phyloP scores from a whole-genome alignment of 2,888 invertebrate genomes.

The Drosophila dives region DNA sequence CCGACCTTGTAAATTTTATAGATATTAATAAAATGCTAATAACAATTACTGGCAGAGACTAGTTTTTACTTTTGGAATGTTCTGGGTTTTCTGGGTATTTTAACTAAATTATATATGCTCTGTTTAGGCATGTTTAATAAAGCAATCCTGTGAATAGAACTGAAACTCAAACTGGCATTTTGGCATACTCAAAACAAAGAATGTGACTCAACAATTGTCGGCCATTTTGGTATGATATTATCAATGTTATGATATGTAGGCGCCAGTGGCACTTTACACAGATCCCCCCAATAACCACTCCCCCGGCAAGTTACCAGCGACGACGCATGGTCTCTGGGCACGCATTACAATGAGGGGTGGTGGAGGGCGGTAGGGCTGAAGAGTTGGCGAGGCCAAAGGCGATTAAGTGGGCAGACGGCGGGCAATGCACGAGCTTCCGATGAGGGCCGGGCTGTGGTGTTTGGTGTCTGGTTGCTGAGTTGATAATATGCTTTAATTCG shows the following conservation, averaged over 20 bases:
- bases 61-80: not conserved
- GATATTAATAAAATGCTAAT: not conserved
- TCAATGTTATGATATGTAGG: slow-evolving; percentile 67
- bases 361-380: slow-evolving; percentile 4
- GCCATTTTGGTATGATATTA: slow-evolving; percentile 74
- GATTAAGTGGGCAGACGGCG: slow-evolving; percentile 64
- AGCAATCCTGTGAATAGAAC: not conserved
- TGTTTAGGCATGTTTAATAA: not conserved
- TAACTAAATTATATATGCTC: not conserved
- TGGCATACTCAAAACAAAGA: slow-evolving; percentile 23
- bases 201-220: slow-evolving; percentile 42
- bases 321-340: slow-evolving; percentile 28
- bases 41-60: not conserved
- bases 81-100: not conserved
- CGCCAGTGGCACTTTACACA: slow-evolving; percentile 75
- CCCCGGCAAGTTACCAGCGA: slow-evolving; percentile 20
- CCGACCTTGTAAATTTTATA: not conserved
- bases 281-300: slow-evolving; percentile 56
- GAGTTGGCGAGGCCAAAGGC: slow-evolving; percentile 43
- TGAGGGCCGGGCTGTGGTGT: slow-evolving; percentile 35
- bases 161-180: slow-evolving; percentile 13
- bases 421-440: slow-evolving; percentile 45
- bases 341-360: slow-evolving; percentile 33
- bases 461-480: slow-evolving; percentile 54
- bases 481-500: slow-evolving; percentile 73